phyloP scores from a whole-genome alignment of 2,888 invertebrate genomes.

The Elmis aenea region DNA sequence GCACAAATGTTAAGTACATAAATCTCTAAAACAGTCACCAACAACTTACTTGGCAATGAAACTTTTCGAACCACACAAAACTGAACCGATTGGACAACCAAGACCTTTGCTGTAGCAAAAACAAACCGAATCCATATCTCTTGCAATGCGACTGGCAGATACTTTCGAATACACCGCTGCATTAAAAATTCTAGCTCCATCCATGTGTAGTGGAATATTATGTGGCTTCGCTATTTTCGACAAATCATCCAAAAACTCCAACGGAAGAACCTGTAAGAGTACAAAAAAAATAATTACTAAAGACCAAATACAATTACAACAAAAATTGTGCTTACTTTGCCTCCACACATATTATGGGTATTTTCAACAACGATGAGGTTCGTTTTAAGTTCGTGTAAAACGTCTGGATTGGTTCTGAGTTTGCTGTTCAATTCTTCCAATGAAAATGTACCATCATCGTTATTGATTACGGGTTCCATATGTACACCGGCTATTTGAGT shows the following conservation, averaged over 20 bases:
- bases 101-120: constrained; percentile 90
- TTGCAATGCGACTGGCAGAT: constrained; percentile 59
- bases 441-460: constrained; percentile 81
- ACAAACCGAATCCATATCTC: constrained; percentile 73
- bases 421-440: constrained; percentile 62
- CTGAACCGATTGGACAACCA: constrained; percentile 83
- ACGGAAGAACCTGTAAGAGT: constrained; percentile 60
- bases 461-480: constrained; percentile 65
- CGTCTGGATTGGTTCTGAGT: constrained; percentile 62
- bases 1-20: no score
- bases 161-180: constrained; percentile 68
- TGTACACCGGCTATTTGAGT: constrained; percentile 74
- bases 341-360: constrained; percentile 86
- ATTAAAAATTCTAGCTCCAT: constrained; percentile 91
- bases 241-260: constrained; percentile 72
- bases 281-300: no score
- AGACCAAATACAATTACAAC: no score
- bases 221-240: constrained; percentile 58
- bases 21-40: no score
- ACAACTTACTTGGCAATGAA: constrained; percentile 67
- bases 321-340: constrained; percentile 59
- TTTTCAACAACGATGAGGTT: constrained; percentile 82
- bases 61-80: constrained; percentile 68
- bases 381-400: constrained; percentile 78
- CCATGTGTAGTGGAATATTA: constrained; percentile 76